Conservation (phyloP, 1,140 invertebrate species). For the Hylyphantes graminicola region DNA sequence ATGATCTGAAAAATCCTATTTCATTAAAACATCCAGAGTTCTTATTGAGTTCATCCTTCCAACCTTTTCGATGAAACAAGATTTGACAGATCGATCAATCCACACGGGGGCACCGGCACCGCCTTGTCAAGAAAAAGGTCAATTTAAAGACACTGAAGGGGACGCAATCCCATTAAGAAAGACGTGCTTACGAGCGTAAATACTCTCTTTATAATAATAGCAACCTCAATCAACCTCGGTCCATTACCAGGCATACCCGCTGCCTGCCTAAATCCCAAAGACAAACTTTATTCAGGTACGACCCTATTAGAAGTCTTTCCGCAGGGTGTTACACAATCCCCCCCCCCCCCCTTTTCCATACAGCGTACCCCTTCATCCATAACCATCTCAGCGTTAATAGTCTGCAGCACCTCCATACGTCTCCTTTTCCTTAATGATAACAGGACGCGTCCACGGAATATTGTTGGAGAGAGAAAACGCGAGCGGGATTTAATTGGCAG, state of each 20-base stretch:
- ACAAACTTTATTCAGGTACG: slow-evolving; percentile 1
- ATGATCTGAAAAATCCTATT: no score
- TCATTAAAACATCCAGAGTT: no score
- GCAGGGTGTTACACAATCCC: not conserved
- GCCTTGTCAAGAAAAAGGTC: no score
- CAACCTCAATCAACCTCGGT: slow-evolving; percentile 25
- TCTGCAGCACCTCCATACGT: slow-evolving; percentile 11
- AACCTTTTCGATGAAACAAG: no score
- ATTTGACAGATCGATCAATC: no score
- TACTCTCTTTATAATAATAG: not conserved
- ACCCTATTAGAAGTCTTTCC: slow-evolving; percentile 15
- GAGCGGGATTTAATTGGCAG: slow-evolving; percentile 36
- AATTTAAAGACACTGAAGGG: not conserved
- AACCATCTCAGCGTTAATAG: slow-evolving; percentile 33
- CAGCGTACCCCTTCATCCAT: slow-evolving; percentile 24
- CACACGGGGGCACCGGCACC: no score
- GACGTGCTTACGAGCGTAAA: slow-evolving; percentile 35
- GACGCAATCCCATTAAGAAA: slow-evolving; percentile 9
- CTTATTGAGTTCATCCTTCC: no score
- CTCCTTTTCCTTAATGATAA: slow-evolving; percentile 34
- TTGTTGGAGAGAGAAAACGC: slow-evolving; percentile 1
- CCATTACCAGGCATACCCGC: slow-evolving; percentile 24
- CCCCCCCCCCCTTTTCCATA: not conserved
- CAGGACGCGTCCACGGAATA: slow-evolving; percentile 12
- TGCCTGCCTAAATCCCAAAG: slow-evolving; percentile 1